These are phyloP conservation scores for Nothocercus julius DNA, from an alignment of 2,113 vertebrate genomes.

Conservation along the genomic window DNA sequence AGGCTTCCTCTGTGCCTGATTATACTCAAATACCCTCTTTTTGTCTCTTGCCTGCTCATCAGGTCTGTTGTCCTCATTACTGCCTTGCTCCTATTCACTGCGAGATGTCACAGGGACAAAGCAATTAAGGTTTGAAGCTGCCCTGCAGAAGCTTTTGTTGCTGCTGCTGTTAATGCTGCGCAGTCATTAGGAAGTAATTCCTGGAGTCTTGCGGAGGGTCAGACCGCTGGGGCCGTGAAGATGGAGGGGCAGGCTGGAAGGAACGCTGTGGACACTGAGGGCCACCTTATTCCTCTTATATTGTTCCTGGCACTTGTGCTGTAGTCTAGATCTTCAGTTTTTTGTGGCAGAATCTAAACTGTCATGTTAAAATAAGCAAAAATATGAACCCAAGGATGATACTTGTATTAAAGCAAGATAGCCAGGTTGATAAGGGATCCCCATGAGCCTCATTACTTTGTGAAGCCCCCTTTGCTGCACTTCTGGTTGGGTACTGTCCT, in stretches of 20 bases:
- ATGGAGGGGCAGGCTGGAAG: not conserved
- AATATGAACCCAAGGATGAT: not conserved
- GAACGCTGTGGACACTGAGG: not conserved
- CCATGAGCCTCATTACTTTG: not conserved
- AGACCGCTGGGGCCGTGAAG: not conserved
- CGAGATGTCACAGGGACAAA: not conserved
- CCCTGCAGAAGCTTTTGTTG: not conserved
- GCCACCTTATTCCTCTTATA: not conserved
- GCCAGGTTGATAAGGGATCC: not conserved
- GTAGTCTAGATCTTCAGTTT: not conserved
- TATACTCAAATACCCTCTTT: constrained; percentile 32
- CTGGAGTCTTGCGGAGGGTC: not conserved
- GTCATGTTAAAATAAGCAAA: not conserved
- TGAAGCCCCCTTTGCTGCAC: not conserved
- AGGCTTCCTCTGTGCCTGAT: constrained; percentile 54
- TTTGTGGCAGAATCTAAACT: fast-evolving
- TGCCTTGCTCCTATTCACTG: constrained; percentile 17
- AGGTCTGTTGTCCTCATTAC: constrained; percentile 26
- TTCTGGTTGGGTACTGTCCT: not conserved
- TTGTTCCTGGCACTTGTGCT: not conserved
- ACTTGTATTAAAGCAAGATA: not conserved
- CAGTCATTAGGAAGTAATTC: not conserved
- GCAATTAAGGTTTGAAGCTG: constrained; percentile 23
- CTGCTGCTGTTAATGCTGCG: not conserved
- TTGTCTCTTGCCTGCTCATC: constrained; percentile 36